Conservation (phyloP, 1,140 invertebrate species). For the Plectrocnemia conspersa region DNA sequence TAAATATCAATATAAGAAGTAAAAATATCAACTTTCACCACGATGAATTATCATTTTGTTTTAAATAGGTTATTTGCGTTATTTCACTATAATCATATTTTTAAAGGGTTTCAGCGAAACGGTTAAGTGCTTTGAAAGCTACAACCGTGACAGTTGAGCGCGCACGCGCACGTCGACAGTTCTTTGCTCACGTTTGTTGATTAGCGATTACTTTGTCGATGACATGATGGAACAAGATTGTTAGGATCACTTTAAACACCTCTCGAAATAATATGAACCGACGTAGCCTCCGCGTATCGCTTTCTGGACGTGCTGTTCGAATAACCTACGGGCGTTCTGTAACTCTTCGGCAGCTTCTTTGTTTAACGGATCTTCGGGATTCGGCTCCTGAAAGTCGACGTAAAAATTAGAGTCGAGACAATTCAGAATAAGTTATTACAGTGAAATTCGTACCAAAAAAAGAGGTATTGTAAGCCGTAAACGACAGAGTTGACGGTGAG, state of each 20-base stretch:
- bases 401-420: not conserved
- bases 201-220: not conserved
- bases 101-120: not conserved
- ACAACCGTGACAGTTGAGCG: not conserved
- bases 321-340: slow-evolving; percentile 87
- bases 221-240: slow-evolving; percentile 1
- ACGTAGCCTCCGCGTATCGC: slow-evolving; percentile 94
- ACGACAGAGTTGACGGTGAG: slow-evolving; percentile 97
- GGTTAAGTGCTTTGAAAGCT: not conserved
- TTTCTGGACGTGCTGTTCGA: slow-evolving; percentile 94
- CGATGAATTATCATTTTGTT: slow-evolving; percentile 1
- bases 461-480: slow-evolving; percentile 96
- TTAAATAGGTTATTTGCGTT: slow-evolving; percentile 2
- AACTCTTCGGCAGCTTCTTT: slow-evolving; percentile 98
- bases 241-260: slow-evolving; percentile 86
- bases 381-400: slow-evolving; percentile 90
- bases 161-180: not conserved
- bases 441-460: slow-evolving; percentile 70
- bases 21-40: too few relatives aligned
- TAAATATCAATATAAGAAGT: too few relatives aligned
- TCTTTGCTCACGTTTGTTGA: not conserved
- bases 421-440: too few relatives aligned
- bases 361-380: slow-evolving; percentile 96
- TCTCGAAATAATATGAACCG: slow-evolving; percentile 88
- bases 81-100: too few relatives aligned